Evolutionary conservation across 2,113 vertebrate genomes (phyloP).

Genomic region (Uropsilus gracilis): DNA sequence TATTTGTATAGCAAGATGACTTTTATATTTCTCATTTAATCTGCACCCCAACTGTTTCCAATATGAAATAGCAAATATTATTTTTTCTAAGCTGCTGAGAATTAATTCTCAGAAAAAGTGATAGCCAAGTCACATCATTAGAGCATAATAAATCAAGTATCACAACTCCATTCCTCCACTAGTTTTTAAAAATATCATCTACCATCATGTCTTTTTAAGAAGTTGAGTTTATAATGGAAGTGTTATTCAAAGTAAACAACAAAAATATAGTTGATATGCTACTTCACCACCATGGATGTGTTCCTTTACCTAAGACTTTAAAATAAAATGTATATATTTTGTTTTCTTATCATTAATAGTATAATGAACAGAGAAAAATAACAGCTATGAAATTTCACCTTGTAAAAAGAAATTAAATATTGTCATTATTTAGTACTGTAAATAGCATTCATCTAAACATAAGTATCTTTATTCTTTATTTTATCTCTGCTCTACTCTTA

Average conservation of each 20-base stretch:
- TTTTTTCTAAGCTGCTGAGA: not conserved
- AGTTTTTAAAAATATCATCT: not conserved
- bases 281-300: not conserved
- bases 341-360: not conserved
- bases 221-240: not conserved
- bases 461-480: not conserved
- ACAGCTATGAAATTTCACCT: not conserved
- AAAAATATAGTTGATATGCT: not conserved
- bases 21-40: not conserved
- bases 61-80: not conserved
- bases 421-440: not conserved
- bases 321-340: not conserved
- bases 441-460: not conserved
- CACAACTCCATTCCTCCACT: not conserved
- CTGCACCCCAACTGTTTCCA: not conserved
- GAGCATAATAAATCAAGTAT: not conserved
- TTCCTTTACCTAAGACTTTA: not conserved
- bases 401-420: conserved; percentile 12
- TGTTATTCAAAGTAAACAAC: not conserved
- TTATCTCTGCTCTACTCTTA: not conserved
- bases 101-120: conserved; percentile 1
- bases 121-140: not conserved
- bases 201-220: not conserved
- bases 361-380: not conserved
- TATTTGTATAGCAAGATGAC: not conserved